phyloP scores from a whole-genome alignment of 2,888 invertebrate genomes.

The Tinea pellionella region DNA sequence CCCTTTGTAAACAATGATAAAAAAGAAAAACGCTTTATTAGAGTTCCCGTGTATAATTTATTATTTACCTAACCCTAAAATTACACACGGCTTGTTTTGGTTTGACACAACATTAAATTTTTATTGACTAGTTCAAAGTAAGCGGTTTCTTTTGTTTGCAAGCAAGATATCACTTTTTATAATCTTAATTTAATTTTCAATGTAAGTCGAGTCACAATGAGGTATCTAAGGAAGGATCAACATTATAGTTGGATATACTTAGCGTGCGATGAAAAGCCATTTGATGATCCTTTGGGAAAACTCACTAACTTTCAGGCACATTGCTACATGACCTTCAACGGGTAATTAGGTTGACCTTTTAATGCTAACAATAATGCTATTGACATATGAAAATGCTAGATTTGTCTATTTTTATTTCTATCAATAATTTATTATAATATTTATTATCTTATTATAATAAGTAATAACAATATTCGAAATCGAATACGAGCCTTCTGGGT shows the following conservation, averaged over 20 bases:
- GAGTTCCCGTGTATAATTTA: constrained; percentile 4
- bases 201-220: background rate
- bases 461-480: too few relatives aligned
- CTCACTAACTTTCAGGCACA: constrained; percentile 8
- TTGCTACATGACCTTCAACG: constrained; percentile 7
- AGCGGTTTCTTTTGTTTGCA: background rate
- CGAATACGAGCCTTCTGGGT: constrained; percentile 81
- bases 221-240: background rate
- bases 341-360: background rate
- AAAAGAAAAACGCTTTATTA: constrained; percentile 11
- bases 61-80: background rate
- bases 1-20: constrained; percentile 11
- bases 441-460: too few relatives aligned
- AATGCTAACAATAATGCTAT: too few relatives aligned
- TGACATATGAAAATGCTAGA: too few relatives aligned
- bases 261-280: background rate
- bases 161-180: background rate
- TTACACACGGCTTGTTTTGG: background rate
- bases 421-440: too few relatives aligned
- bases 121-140: background rate
- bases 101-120: background rate
- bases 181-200: background rate
- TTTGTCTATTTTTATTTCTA: too few relatives aligned
- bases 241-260: background rate
- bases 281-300: constrained; percentile 2